Conservation (phyloP, 2,888 invertebrate species). For the Odontocolon sp. region DNA sequence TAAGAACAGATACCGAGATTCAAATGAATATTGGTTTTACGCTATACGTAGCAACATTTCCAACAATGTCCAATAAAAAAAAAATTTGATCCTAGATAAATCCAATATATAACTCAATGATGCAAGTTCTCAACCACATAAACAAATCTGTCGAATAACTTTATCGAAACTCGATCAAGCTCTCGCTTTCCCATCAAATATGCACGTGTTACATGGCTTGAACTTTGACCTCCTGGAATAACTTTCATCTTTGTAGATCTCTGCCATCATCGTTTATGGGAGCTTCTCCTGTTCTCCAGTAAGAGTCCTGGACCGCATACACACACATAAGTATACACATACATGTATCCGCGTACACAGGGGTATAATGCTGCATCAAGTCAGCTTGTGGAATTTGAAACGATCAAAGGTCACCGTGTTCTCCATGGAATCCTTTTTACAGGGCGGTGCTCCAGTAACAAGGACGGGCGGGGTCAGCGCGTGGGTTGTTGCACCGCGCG, state of each 20-base stretch:
- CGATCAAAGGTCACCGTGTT: conserved; percentile 64
- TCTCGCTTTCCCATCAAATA: conserved; percentile 25
- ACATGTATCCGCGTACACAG: background rate
- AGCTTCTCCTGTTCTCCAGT: background rate
- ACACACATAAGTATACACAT: background rate
- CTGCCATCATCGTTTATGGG: background rate
- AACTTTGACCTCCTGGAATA: conserved; percentile 50
- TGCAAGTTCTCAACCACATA: conserved; percentile 6
- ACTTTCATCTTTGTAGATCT: conserved; percentile 2
- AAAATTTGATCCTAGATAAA: too few species aligned
- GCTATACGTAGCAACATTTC: background rate
- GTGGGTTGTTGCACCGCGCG: conserved; percentile 78
- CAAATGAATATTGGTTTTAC: too few species aligned
- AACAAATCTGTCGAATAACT: too few species aligned
- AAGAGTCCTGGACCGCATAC: background rate
- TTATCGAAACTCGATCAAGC: conserved; percentile 16
- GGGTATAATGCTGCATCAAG: background rate
- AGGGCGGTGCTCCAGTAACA: conserved; percentile 58
- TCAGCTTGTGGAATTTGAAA: conserved; percentile 21
- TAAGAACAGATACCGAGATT: too few species aligned
- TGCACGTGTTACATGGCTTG: conserved; percentile 33
- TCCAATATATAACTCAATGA: background rate
- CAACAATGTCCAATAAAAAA: too few species aligned
- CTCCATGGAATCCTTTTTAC: conserved; percentile 38
- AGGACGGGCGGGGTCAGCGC: conserved; percentile 75